A percentile compares a stretch with the other conserved stretches of the same genome.
Conservation (phyloP, 2,113 vertebrate species). For the Carlito syrichta region DNA sequence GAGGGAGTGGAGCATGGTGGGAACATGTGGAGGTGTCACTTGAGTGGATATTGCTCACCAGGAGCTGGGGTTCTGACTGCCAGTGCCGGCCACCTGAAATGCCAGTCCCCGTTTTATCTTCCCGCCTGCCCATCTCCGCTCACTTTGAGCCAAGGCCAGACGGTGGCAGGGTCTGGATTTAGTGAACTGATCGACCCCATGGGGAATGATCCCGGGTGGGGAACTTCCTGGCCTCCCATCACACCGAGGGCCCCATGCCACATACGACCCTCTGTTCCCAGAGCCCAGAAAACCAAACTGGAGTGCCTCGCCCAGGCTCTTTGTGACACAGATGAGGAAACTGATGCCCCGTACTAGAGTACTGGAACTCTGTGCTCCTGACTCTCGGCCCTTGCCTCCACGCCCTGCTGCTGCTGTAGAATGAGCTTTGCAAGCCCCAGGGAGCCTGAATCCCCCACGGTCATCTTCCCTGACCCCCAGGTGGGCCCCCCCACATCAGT, state of each 20-base stretch:
- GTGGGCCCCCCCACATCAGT: not conserved
- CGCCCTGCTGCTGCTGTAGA: not conserved
- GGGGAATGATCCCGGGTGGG: not conserved
- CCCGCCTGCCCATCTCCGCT: not conserved
- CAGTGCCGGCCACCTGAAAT: not conserved
- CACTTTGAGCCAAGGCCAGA: not conserved
- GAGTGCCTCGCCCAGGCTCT: not conserved
- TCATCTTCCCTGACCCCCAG: not conserved
- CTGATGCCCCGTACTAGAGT: not conserved
- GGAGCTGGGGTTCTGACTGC: too few species aligned
- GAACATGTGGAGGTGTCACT: not conserved
- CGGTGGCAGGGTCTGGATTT: not conserved
- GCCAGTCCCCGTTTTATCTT: not conserved
- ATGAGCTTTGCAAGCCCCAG: not conserved
- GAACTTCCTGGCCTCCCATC: not conserved
- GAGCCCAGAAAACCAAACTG: not conserved
- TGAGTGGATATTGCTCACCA: too few species aligned
- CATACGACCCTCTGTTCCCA: not conserved
- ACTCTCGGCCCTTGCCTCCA: not conserved
- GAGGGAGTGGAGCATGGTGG: fast-evolving
- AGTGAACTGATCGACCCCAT: not conserved
- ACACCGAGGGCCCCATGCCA: too few species aligned
- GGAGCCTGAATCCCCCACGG: too few species aligned
- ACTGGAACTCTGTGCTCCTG: too few species aligned
- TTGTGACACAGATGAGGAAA: not conserved